These are phyloP conservation scores for Pogonognathellus flavescens DNA, from an alignment of 1,140 invertebrate species.

Conservation along the genomic window DNA sequence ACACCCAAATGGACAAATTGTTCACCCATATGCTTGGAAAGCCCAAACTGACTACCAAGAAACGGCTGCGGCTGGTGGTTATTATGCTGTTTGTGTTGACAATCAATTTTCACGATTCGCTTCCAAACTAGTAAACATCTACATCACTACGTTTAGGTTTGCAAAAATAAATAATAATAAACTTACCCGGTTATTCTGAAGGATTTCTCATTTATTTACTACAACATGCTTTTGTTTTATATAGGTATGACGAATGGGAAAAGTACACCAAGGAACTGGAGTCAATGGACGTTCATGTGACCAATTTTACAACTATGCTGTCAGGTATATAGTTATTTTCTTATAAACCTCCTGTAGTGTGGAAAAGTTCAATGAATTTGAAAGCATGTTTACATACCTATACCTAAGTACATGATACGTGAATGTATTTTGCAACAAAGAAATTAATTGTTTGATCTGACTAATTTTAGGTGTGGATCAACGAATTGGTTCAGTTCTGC, in stretches of 20 bases:
- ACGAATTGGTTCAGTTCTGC: constrained; percentile 64
- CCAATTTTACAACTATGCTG: constrained; percentile 81
- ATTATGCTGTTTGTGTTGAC: constrained; percentile 94
- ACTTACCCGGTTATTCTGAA: neutral
- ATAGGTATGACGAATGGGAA: constrained; percentile 91
- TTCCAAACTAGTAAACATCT: constrained; percentile 91
- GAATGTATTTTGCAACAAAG: too few relatives aligned
- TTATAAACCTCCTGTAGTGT: too few relatives aligned
- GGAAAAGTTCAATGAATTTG: too few relatives aligned
- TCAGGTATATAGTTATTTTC: constrained; percentile 66
- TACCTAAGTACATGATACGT: too few relatives aligned
- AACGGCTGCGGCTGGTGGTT: constrained; percentile 81
- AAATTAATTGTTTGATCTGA: too few relatives aligned
- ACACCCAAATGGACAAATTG: constrained; percentile 85
- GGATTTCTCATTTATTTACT: neutral
- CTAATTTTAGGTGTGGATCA: constrained; percentile 63
- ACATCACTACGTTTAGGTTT: constrained; percentile 89
- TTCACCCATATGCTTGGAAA: constrained; percentile 91
- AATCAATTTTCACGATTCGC: constrained; percentile 95
- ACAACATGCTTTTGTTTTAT: constrained; percentile 19
- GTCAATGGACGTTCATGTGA: constrained; percentile 86
- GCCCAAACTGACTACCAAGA: constrained; percentile 89
- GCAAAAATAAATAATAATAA: neutral
- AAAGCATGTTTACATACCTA: too few relatives aligned
- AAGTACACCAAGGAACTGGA: constrained; percentile 91